A percentile compares a stretch with the other conserved stretches of the same genome.
phyloP scores from a whole-genome alignment of 2,113 vertebrate species.

The Cricetomys ansorgei region DNA sequence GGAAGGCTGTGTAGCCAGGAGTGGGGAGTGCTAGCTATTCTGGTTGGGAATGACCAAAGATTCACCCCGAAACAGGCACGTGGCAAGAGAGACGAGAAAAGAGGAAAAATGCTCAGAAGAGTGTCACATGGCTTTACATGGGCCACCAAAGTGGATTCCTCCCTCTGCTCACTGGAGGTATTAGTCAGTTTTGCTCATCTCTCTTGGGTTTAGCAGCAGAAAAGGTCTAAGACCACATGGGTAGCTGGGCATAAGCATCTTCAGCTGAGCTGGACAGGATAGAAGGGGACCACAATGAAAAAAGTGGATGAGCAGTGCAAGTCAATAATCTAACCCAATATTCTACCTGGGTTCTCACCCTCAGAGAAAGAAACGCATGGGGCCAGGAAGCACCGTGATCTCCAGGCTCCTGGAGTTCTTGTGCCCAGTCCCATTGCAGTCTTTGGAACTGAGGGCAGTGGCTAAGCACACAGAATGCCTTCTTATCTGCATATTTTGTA shows the following conservation, averaged over 20 bases:
- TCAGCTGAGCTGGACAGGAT: neutral
- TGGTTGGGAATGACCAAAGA: neutral
- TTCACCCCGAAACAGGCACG: neutral
- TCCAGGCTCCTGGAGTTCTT: neutral
- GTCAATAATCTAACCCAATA: neutral
- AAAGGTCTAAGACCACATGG: neutral
- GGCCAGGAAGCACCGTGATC: neutral
- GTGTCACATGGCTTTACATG: neutral
- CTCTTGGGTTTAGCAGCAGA: neutral
- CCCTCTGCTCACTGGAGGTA: neutral
- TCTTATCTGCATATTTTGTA: neutral
- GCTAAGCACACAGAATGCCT: neutral
- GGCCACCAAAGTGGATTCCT: neutral
- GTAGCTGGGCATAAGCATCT: neutral
- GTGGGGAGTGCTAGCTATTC: neutral
- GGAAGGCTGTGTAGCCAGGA: fast-evolving
- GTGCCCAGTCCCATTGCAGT: neutral
- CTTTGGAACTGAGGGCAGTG: neutral
- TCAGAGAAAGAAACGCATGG: neutral
- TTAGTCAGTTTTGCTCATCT: neutral
- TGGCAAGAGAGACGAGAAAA: neutral
- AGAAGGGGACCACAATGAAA: neutral
- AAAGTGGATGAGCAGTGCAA: neutral
- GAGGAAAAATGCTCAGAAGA: neutral
- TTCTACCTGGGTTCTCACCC: neutral